Conservation (phyloP, 1,140 invertebrate genomes). For the Penaeus vannamei region DNA sequence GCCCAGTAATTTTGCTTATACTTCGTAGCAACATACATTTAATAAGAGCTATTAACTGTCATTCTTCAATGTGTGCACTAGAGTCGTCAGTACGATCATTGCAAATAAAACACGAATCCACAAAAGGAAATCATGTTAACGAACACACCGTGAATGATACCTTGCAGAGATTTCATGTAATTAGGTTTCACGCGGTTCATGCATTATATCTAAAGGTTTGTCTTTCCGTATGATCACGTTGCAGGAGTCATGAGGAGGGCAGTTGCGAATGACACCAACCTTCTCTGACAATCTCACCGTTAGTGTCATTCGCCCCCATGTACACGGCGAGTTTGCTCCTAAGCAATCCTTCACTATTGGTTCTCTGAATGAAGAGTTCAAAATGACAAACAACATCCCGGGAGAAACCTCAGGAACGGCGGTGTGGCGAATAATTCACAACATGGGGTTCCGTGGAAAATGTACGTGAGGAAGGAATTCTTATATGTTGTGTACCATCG, state of each 20-base stretch:
- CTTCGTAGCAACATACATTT: no score
- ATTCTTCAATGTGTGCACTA: no score
- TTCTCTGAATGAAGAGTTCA: not conserved
- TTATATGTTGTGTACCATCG: slow-evolving; percentile 26
- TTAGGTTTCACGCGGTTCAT: not conserved
- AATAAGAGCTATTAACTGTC: no score
- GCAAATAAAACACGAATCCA: no score
- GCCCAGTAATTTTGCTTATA: no score
- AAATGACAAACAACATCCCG: not conserved
- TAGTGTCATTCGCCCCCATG: slow-evolving; percentile 21
- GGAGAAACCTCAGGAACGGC: slow-evolving; percentile 25
- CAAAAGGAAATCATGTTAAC: no score
- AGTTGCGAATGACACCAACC: not conserved
- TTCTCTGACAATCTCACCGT: slow-evolving; percentile 28
- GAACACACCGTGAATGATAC: not conserved
- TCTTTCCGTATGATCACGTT: not conserved
- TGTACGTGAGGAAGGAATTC: slow-evolving; percentile 27
- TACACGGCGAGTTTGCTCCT: slow-evolving; percentile 36
- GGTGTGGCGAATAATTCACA: slow-evolving; percentile 13
- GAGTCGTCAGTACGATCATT: no score
- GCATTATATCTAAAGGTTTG: not conserved
- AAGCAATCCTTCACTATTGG: slow-evolving; percentile 33
- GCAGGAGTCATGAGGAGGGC: not conserved
- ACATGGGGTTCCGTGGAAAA: slow-evolving; percentile 31
- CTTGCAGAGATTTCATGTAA: not conserved